Evolutionary conservation across 2,888 invertebrate genomes (phyloP), one percentile per base, ranked within the genome.

Genomic region (Heliconius ethilla): DNA sequence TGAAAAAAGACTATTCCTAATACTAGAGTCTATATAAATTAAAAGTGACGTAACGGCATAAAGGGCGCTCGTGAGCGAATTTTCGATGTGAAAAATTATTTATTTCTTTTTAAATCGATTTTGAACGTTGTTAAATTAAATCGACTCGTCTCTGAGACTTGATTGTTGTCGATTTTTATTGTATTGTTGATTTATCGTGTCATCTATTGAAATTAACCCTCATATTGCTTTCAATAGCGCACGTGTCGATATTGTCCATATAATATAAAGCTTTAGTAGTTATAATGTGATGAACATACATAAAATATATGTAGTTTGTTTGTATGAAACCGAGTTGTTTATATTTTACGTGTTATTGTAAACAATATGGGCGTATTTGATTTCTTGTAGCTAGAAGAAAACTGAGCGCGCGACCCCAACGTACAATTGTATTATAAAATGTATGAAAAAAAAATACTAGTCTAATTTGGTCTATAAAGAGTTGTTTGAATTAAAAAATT

Each of bases 41-140:
- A 22, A 37, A 62, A 75, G 27, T 65, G 69, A 69, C 40, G 62
- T 70, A 77, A 75, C 51, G 75, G 75, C 70, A 10, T 55, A 70
- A 67, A 76, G 63, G 81, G 85, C 87, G 85, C 85, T 82, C 75
- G 82, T 86, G 88, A 85, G 90, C 88, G 88, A 67, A 67, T 89
- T 85, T 83, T 85, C 83, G 72, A 79, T 82, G 74, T 83, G 76
- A 83, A 84, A 85, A 87, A 89, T 90, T 85, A 87, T 76, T 74
- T 74, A 70, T 69, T 70, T 77, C 33, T 66, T 85, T 86, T 85
- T 85, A 85, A 85, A 86, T 79, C 85, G 81, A 87, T 88, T 51
- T 87, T 85, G 83, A 87, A 87, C 84, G 86, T 90, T 89, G 88
- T 89, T 90, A 85, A 84, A 86, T 85, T 84, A 81, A 78, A 84